These are phyloP conservation scores for Hemicordylus capensis DNA, from an alignment of 2,113 vertebrate genomes.

Conservation along the genomic window DNA sequence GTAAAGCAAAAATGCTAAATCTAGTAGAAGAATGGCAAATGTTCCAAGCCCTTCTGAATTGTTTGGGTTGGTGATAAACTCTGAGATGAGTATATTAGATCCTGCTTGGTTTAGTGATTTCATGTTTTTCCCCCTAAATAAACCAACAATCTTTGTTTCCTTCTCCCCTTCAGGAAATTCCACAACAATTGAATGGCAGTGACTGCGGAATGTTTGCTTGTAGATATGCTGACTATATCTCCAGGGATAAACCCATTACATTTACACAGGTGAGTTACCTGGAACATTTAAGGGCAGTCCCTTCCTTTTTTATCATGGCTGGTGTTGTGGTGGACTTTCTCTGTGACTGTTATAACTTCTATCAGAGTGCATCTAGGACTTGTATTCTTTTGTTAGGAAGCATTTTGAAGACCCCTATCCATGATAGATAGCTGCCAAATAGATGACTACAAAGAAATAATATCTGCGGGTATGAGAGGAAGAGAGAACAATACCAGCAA, in stretches of 20 bases:
- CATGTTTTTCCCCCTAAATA: not conserved
- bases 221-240: slow-evolving; percentile 91
- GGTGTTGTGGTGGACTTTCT: rapidly evolving
- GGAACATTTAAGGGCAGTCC: not conserved
- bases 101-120: not conserved
- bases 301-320: not conserved
- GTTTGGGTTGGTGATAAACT: not conserved
- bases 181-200: slow-evolving; percentile 89
- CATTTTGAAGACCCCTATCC: not conserved
- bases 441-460: not conserved
- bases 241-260: slow-evolving; percentile 82
- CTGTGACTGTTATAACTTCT: not conserved
- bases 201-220: slow-evolving; percentile 95
- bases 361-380: not conserved
- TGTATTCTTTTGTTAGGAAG: not conserved
- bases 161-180: slow-evolving; percentile 84
- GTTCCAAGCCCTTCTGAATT: not conserved
- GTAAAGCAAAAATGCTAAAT: not conserved
- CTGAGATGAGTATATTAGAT: not conserved
- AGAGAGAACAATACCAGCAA: not conserved
- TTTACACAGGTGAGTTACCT: slow-evolving; percentile 85
- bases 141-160: slow-evolving; percentile 5
- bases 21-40: not conserved
- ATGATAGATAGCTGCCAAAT: not conserved
- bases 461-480: too few species aligned